A percentile compares a stretch with the other conserved stretches of the same genome.
These are phyloP conservation scores for Chrysomela aeneicollis DNA, from an alignment of 2,888 invertebrate genomes.

Conservation along the genomic window DNA sequence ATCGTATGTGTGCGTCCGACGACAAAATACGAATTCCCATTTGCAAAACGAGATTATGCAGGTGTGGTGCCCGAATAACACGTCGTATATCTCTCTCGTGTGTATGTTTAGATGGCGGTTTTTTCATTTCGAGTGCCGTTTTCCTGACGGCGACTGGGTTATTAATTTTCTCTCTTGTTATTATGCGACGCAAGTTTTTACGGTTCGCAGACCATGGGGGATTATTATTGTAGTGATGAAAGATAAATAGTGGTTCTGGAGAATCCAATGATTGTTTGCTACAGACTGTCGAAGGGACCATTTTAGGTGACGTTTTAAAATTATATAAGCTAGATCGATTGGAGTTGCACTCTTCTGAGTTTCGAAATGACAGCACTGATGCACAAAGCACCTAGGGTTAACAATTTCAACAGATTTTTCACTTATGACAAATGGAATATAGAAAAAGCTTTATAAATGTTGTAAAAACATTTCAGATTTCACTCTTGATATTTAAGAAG, in stretches of 20 bases:
- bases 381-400: no score
- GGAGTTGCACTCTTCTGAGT: no score
- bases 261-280: background rate
- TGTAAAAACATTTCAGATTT: no score
- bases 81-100: slow-evolving; percentile 23
- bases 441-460: no score
- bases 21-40: slow-evolving; percentile 15
- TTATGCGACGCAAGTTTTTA: background rate
- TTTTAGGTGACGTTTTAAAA: no score
- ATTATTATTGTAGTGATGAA: background rate
- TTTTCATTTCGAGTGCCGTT: slow-evolving; percentile 8
- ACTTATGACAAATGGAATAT: no score
- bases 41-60: slow-evolving; percentile 25
- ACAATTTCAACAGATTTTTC: no score
- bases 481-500: no score
- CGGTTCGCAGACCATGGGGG: background rate
- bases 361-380: no score
- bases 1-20: background rate
- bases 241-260: background rate
- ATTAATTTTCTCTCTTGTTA: slow-evolving; percentile 18
- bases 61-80: slow-evolving; percentile 23
- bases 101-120: slow-evolving; percentile 15
- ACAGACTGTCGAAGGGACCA: no score
- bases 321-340: no score
- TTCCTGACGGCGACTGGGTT: slow-evolving; percentile 11